Conservation (phyloP, 2,888 invertebrate species). For the Orthonychiurus folsomi region DNA sequence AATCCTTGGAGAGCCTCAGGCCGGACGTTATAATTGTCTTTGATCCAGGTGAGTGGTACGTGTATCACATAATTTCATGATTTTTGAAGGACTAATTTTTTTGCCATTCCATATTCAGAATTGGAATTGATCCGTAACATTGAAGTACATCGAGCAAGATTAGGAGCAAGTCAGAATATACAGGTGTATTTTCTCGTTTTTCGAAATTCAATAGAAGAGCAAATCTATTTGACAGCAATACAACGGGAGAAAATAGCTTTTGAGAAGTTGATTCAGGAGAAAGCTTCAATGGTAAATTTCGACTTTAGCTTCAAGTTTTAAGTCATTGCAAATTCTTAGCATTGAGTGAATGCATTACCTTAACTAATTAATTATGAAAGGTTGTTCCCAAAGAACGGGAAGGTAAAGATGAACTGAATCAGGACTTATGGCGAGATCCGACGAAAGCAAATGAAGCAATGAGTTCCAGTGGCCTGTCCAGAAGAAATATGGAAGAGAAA, state of each 20-base stretch:
- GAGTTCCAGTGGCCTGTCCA: conserved; percentile 56
- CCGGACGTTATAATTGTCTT: conserved; percentile 38
- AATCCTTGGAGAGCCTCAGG: conserved; percentile 29
- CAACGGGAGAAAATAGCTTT: conserved; percentile 90
- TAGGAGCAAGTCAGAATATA: conserved; percentile 44
- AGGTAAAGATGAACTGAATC: conserved; percentile 63
- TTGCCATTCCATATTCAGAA: conserved; percentile 23
- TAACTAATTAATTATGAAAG: too few relatives aligned
- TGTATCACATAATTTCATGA: neutral
- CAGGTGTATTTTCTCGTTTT: conserved; percentile 85
- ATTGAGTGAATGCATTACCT: conserved; percentile 26
- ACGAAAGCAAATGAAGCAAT: conserved; percentile 44
- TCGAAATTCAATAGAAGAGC: conserved; percentile 90
- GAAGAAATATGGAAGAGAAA: conserved; percentile 43
- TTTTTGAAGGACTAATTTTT: neutral
- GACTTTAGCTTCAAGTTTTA: conserved; percentile 5
- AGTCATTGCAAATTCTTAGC: neutral
- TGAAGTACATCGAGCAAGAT: conserved; percentile 38
- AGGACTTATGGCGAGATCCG: conserved; percentile 44
- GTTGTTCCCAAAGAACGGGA: conserved; percentile 80
- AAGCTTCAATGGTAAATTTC: conserved; percentile 50
- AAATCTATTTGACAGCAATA: conserved; percentile 82
- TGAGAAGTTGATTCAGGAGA: conserved; percentile 80
- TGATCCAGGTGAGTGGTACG: conserved; percentile 33
- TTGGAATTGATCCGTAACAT: conserved; percentile 36